phyloP scores from a whole-genome alignment of 2,113 vertebrate species.

The Eptesicus fuscus region DNA sequence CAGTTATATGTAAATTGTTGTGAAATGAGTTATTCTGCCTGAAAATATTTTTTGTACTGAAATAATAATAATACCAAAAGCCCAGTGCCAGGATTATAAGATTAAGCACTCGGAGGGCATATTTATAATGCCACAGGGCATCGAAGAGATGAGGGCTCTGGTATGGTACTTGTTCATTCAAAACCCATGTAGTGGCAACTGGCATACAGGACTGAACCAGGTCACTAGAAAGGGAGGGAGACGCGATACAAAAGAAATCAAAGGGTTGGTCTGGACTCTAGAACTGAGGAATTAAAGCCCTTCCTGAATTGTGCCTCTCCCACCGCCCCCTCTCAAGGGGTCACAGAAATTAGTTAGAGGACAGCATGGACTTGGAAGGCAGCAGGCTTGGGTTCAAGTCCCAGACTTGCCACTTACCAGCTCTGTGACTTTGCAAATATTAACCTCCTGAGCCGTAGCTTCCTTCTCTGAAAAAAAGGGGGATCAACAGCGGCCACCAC shows the following conservation, averaged over 20 bases:
- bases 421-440: background rate
- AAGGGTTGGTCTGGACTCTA: no score
- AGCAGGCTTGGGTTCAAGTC: background rate
- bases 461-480: background rate
- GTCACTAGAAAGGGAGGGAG: background rate
- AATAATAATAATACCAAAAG: background rate
- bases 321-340: accelerated
- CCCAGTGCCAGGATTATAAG: background rate
- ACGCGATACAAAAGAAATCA: background rate
- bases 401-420: background rate
- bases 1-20: background rate
- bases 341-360: background rate
- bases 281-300: background rate
- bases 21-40: background rate
- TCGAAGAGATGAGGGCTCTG: background rate
- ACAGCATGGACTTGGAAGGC: background rate
- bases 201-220: background rate
- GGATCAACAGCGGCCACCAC: background rate
- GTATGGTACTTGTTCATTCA: background rate
- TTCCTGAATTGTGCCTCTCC: background rate
- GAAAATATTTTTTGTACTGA: background rate
- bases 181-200: background rate
- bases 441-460: background rate
- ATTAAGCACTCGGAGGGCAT: background rate
- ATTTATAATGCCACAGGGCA: background rate